Evolutionary conservation across 2,797 vertebrate genomes (phyloP).

Genomic region (Varecia variegata): DNA sequence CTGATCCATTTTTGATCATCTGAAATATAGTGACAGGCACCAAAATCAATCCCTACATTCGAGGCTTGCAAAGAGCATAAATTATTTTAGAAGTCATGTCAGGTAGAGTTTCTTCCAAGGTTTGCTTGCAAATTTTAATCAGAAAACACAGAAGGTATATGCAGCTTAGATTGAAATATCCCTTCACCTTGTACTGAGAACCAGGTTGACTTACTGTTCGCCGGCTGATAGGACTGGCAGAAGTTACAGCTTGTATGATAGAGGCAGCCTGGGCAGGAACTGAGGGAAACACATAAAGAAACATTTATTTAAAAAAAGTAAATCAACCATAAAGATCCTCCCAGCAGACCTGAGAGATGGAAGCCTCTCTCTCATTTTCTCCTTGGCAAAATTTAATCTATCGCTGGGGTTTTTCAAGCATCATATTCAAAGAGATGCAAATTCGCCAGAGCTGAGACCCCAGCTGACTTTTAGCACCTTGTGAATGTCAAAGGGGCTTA

Average conservation of each 20-base stretch:
- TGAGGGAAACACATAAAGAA: constrained; percentile 87
- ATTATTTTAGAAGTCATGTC: constrained; percentile 86
- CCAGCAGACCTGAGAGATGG: constrained; percentile 97
- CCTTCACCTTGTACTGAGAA: constrained; percentile 84
- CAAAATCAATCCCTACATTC: constrained; percentile 73
- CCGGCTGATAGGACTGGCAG: constrained; percentile 78
- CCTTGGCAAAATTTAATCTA: constrained; percentile 99
- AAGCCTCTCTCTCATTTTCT: constrained; percentile 97
- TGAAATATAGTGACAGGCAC: constrained; percentile 72
- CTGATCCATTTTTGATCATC: constrained; percentile 75
- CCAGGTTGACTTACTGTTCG: constrained; percentile 82
- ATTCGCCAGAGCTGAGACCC: constrained; percentile 93
- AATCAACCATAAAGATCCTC: constrained; percentile 97
- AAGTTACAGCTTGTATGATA: constrained; percentile 83
- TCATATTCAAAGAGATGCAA: constrained; percentile 99
- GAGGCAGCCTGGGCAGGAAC: constrained; percentile 84
- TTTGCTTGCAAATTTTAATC: constrained; percentile 88
- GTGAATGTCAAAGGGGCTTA: constrained; percentile 93
- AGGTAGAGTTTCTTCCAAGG: constrained; percentile 86
- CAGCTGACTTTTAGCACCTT: constrained; percentile 91
- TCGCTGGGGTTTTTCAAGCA: constrained; percentile 90
- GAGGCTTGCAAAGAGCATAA: constrained; percentile 81
- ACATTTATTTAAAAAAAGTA: constrained; percentile 89
- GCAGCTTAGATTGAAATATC: constrained; percentile 85
- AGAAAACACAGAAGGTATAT: constrained; percentile 86